Evolutionary conservation across 1,140 invertebrate genomes (phyloP).

Genomic region (Pseudomyrmex flavicornis): DNA sequence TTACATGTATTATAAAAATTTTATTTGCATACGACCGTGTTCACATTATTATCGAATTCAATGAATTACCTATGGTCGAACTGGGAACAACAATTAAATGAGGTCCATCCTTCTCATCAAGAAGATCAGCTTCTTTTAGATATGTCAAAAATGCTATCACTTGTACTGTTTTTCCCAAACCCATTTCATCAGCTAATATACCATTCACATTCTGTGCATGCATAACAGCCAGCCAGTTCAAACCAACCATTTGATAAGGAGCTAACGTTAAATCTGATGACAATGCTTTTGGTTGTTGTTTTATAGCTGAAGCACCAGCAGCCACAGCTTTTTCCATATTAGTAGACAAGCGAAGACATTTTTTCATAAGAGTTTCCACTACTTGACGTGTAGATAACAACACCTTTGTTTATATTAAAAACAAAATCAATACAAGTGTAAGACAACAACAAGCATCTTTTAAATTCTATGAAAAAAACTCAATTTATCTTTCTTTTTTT

Average conservation of each 20-base stretch:
- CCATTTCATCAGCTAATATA: conserved; percentile 97
- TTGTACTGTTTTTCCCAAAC: conserved; percentile 96
- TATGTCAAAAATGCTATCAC: conserved; percentile 95
- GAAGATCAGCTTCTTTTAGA: conserved; percentile 89
- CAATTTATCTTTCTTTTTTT: too few relatives aligned
- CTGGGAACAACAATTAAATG: conserved; percentile 97
- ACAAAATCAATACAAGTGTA: conserved; percentile 16
- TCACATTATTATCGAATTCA: background rate
- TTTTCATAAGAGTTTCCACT: conserved; percentile 90
- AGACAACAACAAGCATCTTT: too few relatives aligned
- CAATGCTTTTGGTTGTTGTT: conserved; percentile 87
- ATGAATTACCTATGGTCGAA: conserved; percentile 91
- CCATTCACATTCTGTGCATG: conserved; percentile 95
- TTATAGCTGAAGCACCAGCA: conserved; percentile 88
- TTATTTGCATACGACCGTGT: background rate
- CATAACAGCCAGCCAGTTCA: conserved; percentile 97
- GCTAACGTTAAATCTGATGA: conserved; percentile 89
- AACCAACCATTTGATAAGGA: conserved; percentile 96
- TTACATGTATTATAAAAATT: background rate
- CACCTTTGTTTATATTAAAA: conserved; percentile 74
- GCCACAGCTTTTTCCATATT: conserved; percentile 91
- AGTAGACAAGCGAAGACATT: conserved; percentile 89
- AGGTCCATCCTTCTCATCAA: conserved; percentile 88
- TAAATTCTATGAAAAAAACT: too few relatives aligned
- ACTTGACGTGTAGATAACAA: conserved; percentile 89